Conservation (phyloP, 2,888 invertebrate genomes). For the Bombylius major region DNA sequence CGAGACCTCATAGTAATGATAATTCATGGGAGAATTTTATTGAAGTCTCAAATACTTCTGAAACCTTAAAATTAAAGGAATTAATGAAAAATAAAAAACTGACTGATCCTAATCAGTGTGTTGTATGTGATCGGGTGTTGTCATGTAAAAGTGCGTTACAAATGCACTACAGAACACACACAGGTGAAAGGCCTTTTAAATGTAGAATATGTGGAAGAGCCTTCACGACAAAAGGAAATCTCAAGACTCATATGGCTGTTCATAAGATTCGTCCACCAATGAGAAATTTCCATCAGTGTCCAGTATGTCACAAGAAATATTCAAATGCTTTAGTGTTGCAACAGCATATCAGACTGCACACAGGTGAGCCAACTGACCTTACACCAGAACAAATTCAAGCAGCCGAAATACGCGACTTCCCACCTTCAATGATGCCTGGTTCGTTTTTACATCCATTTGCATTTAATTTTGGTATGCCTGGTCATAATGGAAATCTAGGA, state of each 20-base stretch:
- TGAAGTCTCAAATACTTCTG: conserved; percentile 76
- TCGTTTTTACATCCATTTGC: conserved; percentile 36
- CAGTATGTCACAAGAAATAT: conserved; percentile 95
- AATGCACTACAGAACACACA: conserved; percentile 73
- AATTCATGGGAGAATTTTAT: conserved; percentile 97
- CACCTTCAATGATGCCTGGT: conserved; percentile 41
- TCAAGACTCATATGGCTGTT: conserved; percentile 99
- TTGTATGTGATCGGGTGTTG: conserved; percentile 90
- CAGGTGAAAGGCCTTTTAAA: conserved; percentile 65
- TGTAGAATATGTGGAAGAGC: conserved; percentile 95
- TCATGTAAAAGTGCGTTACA: conserved; percentile 96
- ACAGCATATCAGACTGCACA: conserved; percentile 90
- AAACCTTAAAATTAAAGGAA: conserved; percentile 92
- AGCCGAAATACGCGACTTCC: conserved; percentile 72
- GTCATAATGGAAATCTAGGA: conserved; percentile 24
- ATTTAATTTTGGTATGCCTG: conserved; percentile 32
- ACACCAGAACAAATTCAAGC: conserved; percentile 77
- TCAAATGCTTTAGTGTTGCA: conserved; percentile 86
- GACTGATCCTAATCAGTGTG: conserved; percentile 96
- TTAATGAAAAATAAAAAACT: conserved; percentile 94
- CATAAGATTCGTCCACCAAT: conserved; percentile 92
- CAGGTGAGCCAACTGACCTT: conserved; percentile 74
- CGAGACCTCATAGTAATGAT: conserved; percentile 82
- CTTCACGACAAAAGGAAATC: conserved; percentile 96
- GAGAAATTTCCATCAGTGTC: conserved; percentile 89